Evolutionary conservation across 2,888 invertebrate species (phyloP), one percentile per base, ranked within the genome.

Genomic region (Hoplodrina ambigua): DNA sequence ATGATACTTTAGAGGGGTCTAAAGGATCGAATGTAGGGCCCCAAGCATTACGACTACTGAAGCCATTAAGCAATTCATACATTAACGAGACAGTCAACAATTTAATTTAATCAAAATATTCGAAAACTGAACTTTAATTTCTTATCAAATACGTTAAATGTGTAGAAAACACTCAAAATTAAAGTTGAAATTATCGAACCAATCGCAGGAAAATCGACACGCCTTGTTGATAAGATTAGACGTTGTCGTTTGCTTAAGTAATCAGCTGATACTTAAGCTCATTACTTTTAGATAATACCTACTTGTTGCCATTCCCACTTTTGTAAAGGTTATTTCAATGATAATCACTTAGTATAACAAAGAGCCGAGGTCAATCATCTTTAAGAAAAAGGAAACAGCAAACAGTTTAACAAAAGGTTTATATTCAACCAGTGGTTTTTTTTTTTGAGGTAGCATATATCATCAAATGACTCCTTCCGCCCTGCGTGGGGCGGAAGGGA

Each of bases 181-280:
- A 33, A 41, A 55, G 30, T 53, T 13, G 8, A 55, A 55, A 50
- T 8, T 44, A 44, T 64, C 25, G 11, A 33, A 68, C 59, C 41
- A 66, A 75, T 75, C 17, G 50, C 44, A n/a, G 37, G 19, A 44
- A 44, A 59, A 17, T 4, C 20, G 33, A 56, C 37, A 67, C 75
- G 50, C 58, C 75, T 55, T 5, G n/a, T 17, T 59, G 58, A 66
- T 75, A 50, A 55, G 58, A 75, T 59, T 20, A 56, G 2, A 25
- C 13, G 13, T 4, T 44, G 13, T 25, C 17, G 13, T 57, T 65
- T 57, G 46, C 33, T 30, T 52, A 20, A 30, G 5, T 11, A 41
- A 71, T 71, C 52, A 25, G 20, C 7, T n/a, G 17, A 52, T 46
- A 50, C 25, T 53, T 19, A 37, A 37, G 52, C 52, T 56, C 17